phyloP scores from a whole-genome alignment of 2,113 vertebrate genomes.

The Eptesicus fuscus region DNA sequence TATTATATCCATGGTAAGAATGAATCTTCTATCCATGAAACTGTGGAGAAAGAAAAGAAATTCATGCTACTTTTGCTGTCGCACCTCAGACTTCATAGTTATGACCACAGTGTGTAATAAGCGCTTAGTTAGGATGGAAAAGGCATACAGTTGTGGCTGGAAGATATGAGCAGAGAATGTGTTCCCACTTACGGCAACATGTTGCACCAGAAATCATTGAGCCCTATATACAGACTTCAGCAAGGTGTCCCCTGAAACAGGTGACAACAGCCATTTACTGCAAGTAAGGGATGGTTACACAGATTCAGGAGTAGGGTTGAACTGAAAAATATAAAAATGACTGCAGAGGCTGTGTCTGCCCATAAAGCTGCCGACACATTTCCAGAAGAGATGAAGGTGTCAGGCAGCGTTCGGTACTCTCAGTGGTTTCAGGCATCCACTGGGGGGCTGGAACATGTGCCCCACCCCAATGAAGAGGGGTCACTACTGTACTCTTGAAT shows the following conservation, averaged over 20 bases:
- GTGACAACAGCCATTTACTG: background rate
- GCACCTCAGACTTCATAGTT: background rate
- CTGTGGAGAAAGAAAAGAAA: background rate
- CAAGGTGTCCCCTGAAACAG: background rate
- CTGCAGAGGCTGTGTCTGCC: background rate
- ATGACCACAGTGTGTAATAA: background rate
- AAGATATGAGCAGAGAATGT: background rate
- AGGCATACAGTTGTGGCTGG: background rate
- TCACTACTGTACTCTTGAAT: background rate
- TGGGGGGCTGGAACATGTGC: background rate
- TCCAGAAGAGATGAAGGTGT: background rate
- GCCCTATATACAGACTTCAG: background rate
- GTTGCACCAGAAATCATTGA: background rate
- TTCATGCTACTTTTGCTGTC: background rate
- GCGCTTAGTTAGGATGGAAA: background rate
- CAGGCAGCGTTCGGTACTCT: background rate
- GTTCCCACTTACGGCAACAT: background rate
- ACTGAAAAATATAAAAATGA: background rate
- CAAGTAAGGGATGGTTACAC: background rate
- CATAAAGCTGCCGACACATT: background rate
- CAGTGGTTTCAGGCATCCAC: background rate
- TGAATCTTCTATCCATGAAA: background rate
- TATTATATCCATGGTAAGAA: background rate
- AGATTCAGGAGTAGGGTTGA: background rate
- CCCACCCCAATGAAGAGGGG: too few species aligned